Conservation (phyloP, 2,888 invertebrate genomes). For the Habrosyne pyritoides region DNA sequence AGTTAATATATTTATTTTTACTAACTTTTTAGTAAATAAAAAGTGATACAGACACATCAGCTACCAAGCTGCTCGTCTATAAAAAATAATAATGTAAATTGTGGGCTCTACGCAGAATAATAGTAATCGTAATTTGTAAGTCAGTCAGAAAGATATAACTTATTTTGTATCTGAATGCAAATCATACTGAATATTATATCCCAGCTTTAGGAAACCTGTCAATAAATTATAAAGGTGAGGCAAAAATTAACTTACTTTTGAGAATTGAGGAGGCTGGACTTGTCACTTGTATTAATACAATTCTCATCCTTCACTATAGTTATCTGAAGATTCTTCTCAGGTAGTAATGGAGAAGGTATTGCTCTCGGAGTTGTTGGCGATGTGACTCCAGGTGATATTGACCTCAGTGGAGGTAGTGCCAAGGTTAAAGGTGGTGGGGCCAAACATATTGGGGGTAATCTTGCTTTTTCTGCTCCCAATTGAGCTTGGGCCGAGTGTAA, state of each 20-base stretch:
- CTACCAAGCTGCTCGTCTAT: no score
- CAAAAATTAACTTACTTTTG: constrained; percentile 66
- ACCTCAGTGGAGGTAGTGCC: constrained; percentile 57
- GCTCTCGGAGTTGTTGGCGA: constrained; percentile 67
- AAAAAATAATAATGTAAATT: no score
- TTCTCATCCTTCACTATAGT: constrained; percentile 72
- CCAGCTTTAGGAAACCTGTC: no score
- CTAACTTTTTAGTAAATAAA: no score
- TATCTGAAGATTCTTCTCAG: constrained; percentile 74
- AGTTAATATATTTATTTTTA: no score
- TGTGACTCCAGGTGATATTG: constrained; percentile 57
- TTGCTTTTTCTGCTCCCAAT: constrained; percentile 70
- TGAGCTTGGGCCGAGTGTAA: constrained; percentile 72
- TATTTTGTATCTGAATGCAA: no score
- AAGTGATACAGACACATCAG: no score
- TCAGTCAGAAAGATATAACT: no score
- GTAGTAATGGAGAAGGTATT: constrained; percentile 63
- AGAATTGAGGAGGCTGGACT: constrained; percentile 75
- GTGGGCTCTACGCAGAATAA: no score
- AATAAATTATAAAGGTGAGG: not conserved
- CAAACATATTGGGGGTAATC: constrained; percentile 64
- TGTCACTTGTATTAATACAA: constrained; percentile 71
- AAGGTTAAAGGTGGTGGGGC: constrained; percentile 45
- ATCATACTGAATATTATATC: no score
- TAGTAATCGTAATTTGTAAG: no score